Evolutionary conservation across 2,113 vertebrate species (phyloP).

Genomic region (Paedocypris sp.): DNA sequence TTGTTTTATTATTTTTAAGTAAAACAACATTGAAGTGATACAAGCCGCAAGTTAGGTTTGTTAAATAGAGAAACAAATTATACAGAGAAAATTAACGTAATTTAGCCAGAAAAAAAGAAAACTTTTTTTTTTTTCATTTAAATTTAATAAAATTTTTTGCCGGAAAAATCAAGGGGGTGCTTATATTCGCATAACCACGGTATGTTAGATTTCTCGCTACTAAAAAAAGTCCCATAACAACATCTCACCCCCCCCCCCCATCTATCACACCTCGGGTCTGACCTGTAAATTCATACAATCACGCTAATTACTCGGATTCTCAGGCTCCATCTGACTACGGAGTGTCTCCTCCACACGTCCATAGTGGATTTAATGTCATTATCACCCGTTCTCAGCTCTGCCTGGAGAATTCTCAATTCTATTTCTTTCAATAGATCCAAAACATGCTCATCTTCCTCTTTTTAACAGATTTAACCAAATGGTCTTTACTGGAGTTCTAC

Average conservation of each 20-base stretch:
- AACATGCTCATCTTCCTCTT: constrained; percentile 31
- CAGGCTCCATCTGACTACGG: constrained; percentile 54
- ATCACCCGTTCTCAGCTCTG: constrained; percentile 52
- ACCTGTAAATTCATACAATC: constrained; percentile 65
- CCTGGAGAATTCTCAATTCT: constrained; percentile 58
- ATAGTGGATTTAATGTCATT: constrained; percentile 67
- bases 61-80: no score
- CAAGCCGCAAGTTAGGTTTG: no score
- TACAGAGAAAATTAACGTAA: no score
- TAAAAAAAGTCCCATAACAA: constrained; percentile 11
- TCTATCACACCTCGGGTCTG: constrained; percentile 38
- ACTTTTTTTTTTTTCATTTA: no score
- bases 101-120: no score
- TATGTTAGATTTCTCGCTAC: no score
- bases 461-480: not conserved
- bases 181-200: no score
- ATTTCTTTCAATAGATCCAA: constrained; percentile 58
- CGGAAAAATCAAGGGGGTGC: no score
- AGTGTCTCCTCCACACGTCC: constrained; percentile 55
- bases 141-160: no score
- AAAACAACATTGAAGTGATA: no score
- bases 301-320: constrained; percentile 67
- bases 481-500: not conserved
- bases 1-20: no score
- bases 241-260: constrained; percentile 19